phyloP scores from a whole-genome alignment of 2,888 invertebrate species.

The Parasteatoda lunata region DNA sequence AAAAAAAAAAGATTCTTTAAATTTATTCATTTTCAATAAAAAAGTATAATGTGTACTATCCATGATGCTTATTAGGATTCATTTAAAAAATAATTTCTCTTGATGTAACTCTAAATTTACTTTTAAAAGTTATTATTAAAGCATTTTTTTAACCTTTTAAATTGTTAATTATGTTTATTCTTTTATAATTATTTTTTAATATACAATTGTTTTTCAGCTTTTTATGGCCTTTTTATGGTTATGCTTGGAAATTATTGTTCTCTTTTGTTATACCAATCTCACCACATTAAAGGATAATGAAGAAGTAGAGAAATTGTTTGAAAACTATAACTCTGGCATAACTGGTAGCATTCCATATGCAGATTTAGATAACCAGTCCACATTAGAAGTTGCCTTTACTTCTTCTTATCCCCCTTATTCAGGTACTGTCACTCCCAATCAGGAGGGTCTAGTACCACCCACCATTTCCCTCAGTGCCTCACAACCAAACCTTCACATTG shows the following conservation, averaged over 20 bases:
- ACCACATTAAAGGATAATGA: slow-evolving; percentile 51
- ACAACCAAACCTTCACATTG: slow-evolving; percentile 54
- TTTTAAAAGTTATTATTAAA: too few relatives aligned
- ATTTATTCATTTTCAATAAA: too few relatives aligned
- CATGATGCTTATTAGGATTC: too few relatives aligned
- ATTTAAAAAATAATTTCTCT: too few relatives aligned
- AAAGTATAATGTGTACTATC: too few relatives aligned
- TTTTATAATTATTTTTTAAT: neutral
- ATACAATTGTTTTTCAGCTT: slow-evolving; percentile 71
- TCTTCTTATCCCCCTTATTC: slow-evolving; percentile 55
- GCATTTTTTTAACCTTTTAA: too few relatives aligned
- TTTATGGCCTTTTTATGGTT: slow-evolving; percentile 75
- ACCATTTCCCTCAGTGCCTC: slow-evolving; percentile 32
- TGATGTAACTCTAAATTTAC: too few relatives aligned
- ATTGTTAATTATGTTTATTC: neutral
- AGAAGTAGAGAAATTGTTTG: slow-evolving; percentile 55
- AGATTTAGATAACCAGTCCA: slow-evolving; percentile 42
- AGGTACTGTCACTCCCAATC: slow-evolving; percentile 5
- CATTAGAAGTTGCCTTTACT: slow-evolving; percentile 50
- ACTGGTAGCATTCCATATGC: slow-evolving; percentile 57
- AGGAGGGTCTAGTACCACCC: slow-evolving; percentile 15
- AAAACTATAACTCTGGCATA: slow-evolving; percentile 47
- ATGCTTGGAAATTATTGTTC: slow-evolving; percentile 61
- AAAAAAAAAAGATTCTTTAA: too few relatives aligned
- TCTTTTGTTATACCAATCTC: slow-evolving; percentile 52